Percentiles rank a stretch among this genome's conserved stretches.
phyloP scores from a whole-genome alignment of 2,113 vertebrate genomes.

The Nannobrachium achirus region DNA sequence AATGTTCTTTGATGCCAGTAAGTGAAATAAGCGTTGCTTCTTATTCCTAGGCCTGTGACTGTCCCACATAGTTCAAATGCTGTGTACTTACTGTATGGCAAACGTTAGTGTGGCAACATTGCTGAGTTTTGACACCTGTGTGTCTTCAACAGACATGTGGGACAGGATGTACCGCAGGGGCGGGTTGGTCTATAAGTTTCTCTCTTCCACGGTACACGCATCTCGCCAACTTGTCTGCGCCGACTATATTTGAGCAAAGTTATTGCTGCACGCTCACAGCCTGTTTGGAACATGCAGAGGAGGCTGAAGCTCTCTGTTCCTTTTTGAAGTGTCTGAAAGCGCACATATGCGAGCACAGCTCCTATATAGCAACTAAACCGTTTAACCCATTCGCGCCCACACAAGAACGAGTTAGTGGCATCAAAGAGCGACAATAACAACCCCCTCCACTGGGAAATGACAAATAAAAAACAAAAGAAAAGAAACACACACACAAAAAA shows the following conservation, averaged over 20 bases:
- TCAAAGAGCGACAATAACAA: slow-evolving; percentile 28
- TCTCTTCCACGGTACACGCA: slow-evolving; percentile 21
- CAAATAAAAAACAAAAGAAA: no score
- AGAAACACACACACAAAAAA: not conserved
- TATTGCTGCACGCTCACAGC: slow-evolving; percentile 29
- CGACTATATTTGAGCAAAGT: slow-evolving; percentile 50
- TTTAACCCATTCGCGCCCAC: slow-evolving; percentile 80
- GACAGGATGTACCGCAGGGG: slow-evolving; percentile 65
- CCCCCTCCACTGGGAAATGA: slow-evolving; percentile 48
- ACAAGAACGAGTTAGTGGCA: slow-evolving; percentile 50
- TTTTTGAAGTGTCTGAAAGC: slow-evolving; percentile 38
- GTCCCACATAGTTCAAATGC: slow-evolving; percentile 10
- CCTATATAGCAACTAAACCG: slow-evolving; percentile 27
- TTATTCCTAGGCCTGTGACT: slow-evolving; percentile 18
- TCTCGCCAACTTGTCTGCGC: slow-evolving; percentile 26
- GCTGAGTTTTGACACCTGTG: slow-evolving; percentile 27
- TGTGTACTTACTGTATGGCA: slow-evolving; percentile 10
- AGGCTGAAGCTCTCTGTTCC: slow-evolving; percentile 55
- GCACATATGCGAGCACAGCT: slow-evolving; percentile 30
- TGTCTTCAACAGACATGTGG: slow-evolving; percentile 16
- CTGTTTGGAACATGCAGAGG: slow-evolving; percentile 79
- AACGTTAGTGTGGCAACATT: not conserved
- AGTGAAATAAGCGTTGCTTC: not conserved
- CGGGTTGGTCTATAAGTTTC: slow-evolving; percentile 43
- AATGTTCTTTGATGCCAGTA: not conserved